phyloP scores from a whole-genome alignment of 2,113 vertebrate genomes.

The Perca flavescens region DNA sequence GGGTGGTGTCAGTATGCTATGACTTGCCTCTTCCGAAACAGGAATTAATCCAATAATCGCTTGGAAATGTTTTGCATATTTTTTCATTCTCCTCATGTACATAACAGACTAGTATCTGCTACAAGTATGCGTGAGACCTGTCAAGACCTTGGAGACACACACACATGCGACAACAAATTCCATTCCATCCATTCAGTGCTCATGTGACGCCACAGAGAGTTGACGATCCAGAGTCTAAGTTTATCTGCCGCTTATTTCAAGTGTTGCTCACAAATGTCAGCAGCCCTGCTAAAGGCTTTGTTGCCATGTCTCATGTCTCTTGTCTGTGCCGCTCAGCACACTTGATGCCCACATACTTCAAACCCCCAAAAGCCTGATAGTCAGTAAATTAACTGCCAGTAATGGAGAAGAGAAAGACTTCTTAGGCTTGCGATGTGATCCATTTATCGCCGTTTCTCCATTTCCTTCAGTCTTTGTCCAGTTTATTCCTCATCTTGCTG shows the following conservation, averaged over 20 bases:
- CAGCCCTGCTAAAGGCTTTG: slow-evolving; percentile 28
- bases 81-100: slow-evolving; percentile 48
- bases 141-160: slow-evolving; percentile 37
- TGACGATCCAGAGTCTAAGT: slow-evolving; percentile 15
- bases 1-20: slow-evolving; percentile 47
- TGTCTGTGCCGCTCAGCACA: slow-evolving; percentile 47
- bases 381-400: slow-evolving; percentile 45
- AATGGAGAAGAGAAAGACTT: slow-evolving; percentile 12
- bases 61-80: slow-evolving; percentile 59
- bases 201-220: neutral
- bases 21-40: slow-evolving; percentile 62
- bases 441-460: slow-evolving; percentile 17
- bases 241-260: slow-evolving; percentile 37
- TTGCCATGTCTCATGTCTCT: neutral
- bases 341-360: slow-evolving; percentile 40
- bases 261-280: slow-evolving; percentile 41
- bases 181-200: neutral
- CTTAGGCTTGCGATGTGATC: slow-evolving; percentile 10
- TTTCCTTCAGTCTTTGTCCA: neutral
- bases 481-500: neutral
- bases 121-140: slow-evolving; percentile 38
- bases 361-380: slow-evolving; percentile 32
- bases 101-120: slow-evolving; percentile 39
- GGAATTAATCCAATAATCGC: slow-evolving; percentile 78
- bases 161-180: slow-evolving; percentile 1